These are phyloP conservation scores for Bucorvus abyssinicus DNA, from an alignment of 2,797 vertebrate genomes.

Conservation along the genomic window DNA sequence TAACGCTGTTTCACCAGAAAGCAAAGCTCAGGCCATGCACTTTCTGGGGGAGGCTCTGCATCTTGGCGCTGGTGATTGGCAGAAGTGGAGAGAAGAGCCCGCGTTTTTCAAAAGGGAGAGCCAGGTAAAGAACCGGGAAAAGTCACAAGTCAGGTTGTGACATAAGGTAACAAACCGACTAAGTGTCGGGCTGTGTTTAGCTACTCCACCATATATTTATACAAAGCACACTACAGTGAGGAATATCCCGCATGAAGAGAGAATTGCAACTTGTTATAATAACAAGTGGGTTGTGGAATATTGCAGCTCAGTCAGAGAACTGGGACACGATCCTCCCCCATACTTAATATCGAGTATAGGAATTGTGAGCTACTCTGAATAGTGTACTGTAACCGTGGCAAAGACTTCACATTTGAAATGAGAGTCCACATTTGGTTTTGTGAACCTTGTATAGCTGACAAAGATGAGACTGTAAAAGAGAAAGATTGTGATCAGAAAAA, in stretches of 20 bases:
- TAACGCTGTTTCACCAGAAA: not conserved
- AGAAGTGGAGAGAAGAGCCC: not conserved
- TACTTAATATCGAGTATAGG: not conserved
- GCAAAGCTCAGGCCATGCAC: not conserved
- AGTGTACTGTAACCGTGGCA: not conserved
- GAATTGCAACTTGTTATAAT: not conserved
- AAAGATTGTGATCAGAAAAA: not conserved
- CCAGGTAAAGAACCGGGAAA: not conserved
- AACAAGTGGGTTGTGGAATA: not conserved
- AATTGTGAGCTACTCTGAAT: not conserved
- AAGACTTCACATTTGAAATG: not conserved
- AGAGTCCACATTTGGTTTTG: not conserved
- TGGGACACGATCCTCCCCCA: not conserved
- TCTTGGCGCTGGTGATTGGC: not conserved
- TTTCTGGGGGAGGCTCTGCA: not conserved
- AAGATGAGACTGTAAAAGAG: not conserved
- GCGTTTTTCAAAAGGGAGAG: not conserved
- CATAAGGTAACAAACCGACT: not conserved
- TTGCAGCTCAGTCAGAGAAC: not conserved
- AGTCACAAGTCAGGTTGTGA: not conserved
- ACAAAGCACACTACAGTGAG: not conserved
- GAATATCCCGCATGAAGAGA: not conserved
- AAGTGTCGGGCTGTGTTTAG: not conserved
- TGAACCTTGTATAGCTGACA: not conserved
- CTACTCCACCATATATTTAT: not conserved